Evolutionary conservation across 2,797 vertebrate genomes (phyloP), one percentile per base, ranked within the genome.

Genomic region (Falco rusticolus): DNA sequence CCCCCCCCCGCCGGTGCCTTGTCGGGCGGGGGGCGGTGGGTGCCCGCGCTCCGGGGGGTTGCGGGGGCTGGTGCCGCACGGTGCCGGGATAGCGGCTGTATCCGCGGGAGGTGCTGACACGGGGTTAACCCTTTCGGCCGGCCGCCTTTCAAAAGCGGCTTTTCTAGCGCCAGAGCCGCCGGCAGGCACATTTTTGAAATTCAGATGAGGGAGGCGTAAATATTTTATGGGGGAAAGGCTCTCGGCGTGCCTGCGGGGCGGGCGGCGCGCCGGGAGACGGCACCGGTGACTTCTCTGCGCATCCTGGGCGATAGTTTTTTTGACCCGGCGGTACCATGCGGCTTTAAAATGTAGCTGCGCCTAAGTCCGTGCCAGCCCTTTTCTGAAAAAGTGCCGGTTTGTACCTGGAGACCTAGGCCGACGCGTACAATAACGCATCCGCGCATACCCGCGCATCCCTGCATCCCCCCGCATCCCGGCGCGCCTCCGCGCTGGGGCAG

Each of bases 81-180:
- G 72, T 34, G 72, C 48, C 53, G 77, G 85, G 64, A 86, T n/a
- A 34, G 92, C 1, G 82, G 25, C 2, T 47, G 65, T 5, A 29
- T 10, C 75, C 1, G 10, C 71, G 8, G 19, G 29, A 93, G 86
- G 82, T 82, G 76, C 43, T 92, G 89, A 88, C 82, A 81, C 76
- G 19, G 75, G 6, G 7, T 96, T 95, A 96, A 97, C 94, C 75
- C 90, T 96, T 85, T 21, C 71, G 37, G 3, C 10, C 75, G 54
- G 60, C 47, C 17, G 66, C 51, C 86, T 54, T 39, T 93, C 54
- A 24, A 17, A 63, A 2, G 88, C 34, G 39, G 65, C 86, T 83
- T 37, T 41, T 4, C 0, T 53, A 48, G 21, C 53, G 56, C 34
- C 39, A 80, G 76, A 85, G 28, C 61, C 54, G 86, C 65, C 51